Evolutionary conservation across 2,797 vertebrate species (phyloP), one percentile per base, ranked within the genome.

Genomic region (Enteromius anoplus): DNA sequence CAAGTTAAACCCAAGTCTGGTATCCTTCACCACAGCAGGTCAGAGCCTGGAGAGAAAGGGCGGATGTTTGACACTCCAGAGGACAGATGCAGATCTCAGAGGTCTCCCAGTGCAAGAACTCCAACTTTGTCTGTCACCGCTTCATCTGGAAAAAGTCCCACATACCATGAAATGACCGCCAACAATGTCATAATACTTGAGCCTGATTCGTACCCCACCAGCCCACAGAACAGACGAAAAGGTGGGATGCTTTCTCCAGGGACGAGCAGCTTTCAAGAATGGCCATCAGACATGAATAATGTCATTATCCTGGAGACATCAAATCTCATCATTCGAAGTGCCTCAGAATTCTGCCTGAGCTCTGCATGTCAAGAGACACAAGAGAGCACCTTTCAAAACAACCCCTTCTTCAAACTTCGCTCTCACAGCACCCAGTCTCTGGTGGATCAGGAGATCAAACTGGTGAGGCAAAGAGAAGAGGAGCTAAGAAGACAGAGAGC

Each of bases 331-430:
- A 94, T 95, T 76, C 93, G 94, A 83, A 95, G 94, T 82, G 92
- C 94, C 68, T 95, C 95, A 0, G 94, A 95, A 62, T 94, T 94
- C 82, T 95, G 92, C 62, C 91, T 95, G 37, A 94, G 92, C 88
- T 93, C 92, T 60, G 85, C 85, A 40, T 90, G 90, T 19, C 93
- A 94, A 29, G 91, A 93, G 77, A 90, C 91, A 2, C 93, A 94
- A 55, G 94, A 95, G 81, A 95, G 93, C 83, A 93, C 92, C 5
- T 95, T 95, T 85, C 89, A 94, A 5, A 95, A 93, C 85, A 96
- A 96, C 79, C 95, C 95, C 0, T 96, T 96, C 88, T 96, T 95
- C 89, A 96, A 95, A 85, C 88, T 96, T 75, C 92, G 95, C 15
- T 96, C 95, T 15, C 91, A 94, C 85, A 95, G 95, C 90, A 86